Conservation (phyloP, 2,113 vertebrate genomes). For the Mustelus asterias region DNA sequence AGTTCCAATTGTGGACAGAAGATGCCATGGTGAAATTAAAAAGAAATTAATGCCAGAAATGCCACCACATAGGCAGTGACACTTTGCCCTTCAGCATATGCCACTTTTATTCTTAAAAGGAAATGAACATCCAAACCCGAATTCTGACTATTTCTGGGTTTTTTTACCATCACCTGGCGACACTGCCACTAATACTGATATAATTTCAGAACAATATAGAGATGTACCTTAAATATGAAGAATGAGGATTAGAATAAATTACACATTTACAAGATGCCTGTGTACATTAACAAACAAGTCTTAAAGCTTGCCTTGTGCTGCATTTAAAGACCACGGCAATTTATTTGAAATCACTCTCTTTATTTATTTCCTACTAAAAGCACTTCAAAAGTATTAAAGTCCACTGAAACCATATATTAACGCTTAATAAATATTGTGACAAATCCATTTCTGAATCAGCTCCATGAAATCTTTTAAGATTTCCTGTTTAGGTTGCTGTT, state of each 20-base stretch:
- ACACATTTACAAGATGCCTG: not conserved
- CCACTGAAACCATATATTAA: constrained; percentile 67
- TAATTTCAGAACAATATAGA: not conserved
- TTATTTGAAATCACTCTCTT: not conserved
- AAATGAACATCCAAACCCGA: not conserved
- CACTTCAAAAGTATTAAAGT: constrained; percentile 47
- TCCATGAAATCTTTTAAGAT: constrained; percentile 66
- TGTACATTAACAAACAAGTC: not conserved
- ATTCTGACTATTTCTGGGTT: not conserved
- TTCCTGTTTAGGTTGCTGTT: constrained; percentile 61
- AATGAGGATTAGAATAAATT: not conserved
- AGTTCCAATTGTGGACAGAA: not conserved
- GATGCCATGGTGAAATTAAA: not conserved
- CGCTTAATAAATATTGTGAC: constrained; percentile 73
- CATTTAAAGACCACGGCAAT: not conserved
- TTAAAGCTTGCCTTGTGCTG: not conserved
- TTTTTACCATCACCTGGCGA: not conserved
- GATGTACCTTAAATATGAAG: not conserved
- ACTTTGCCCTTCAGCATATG: not conserved
- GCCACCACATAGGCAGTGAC: not conserved
- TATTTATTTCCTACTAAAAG: not conserved
- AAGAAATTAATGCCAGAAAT: not conserved
- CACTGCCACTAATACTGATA: not conserved
- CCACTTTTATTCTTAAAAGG: not conserved
- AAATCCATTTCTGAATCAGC: constrained; percentile 71